These are phyloP conservation scores for Drosophila engyochracea DNA, from an alignment of 2,888 invertebrate species.

Conservation along the genomic window DNA sequence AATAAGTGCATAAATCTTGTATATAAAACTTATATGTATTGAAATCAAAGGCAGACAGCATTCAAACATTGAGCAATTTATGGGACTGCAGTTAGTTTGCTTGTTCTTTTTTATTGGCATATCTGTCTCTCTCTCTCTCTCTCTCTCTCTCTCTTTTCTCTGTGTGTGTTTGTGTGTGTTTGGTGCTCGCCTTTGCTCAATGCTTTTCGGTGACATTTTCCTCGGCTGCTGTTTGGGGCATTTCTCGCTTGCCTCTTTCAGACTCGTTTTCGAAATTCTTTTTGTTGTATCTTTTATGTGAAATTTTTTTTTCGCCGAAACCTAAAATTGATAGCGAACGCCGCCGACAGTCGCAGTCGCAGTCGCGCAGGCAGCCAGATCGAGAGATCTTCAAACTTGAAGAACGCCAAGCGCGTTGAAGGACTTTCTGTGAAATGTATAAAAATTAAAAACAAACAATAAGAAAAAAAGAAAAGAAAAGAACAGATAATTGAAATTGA, in stretches of 20 bases:
- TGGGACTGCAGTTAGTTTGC: constrained; percentile 44
- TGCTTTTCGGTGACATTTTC: constrained; percentile 61
- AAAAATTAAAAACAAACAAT: constrained; percentile 6
- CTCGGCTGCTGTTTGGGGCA: constrained; percentile 38
- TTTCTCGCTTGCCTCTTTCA: constrained; percentile 37
- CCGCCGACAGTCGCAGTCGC: constrained; percentile 36
- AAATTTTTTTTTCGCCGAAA: constrained; percentile 48
- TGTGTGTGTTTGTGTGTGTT: constrained; percentile 16
- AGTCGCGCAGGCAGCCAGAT: constrained; percentile 49
- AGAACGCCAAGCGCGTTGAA: constrained; percentile 45
- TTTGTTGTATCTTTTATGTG: constrained; percentile 45
- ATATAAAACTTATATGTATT: constrained; percentile 4
- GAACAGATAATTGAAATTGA: constrained; percentile 36
- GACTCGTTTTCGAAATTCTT: constrained; percentile 54
- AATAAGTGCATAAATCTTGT: constrained; percentile 6
- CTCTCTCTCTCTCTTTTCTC: too few relatives aligned
- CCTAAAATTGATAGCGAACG: constrained; percentile 55
- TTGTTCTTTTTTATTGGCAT: constrained; percentile 45
- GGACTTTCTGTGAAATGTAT: constrained; percentile 51
- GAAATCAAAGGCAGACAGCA: constrained; percentile 52
- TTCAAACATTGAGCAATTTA: constrained; percentile 46
- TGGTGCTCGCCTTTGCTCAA: constrained; percentile 43
- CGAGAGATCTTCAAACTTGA: constrained; percentile 42
- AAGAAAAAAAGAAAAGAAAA: constrained; percentile 3
- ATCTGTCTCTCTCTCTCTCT: constrained; percentile 1